phyloP scores from a whole-genome alignment of 2,113 vertebrate genomes.

The Ptilonorhynchus violaceus region DNA sequence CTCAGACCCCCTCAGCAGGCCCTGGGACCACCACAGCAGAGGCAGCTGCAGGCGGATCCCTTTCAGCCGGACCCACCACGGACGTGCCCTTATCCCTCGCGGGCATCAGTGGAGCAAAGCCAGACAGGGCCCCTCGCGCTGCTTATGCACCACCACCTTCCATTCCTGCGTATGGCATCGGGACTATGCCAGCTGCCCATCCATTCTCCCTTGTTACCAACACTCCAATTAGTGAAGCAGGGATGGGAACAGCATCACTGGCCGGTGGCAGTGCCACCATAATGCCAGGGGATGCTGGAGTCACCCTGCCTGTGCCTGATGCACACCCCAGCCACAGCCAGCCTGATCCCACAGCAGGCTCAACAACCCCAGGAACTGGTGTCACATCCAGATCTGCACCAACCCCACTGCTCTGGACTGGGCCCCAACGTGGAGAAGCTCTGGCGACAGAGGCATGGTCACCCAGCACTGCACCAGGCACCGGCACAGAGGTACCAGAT shows the following conservation, averaged over 20 bases:
- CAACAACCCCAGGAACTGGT: not conserved
- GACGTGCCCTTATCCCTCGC: rapidly evolving
- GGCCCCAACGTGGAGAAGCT: rapidly evolving
- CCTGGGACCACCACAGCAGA: not conserved
- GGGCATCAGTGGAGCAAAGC: not conserved
- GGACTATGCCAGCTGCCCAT: not conserved
- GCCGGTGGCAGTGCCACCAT: not conserved
- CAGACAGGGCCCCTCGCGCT: not conserved
- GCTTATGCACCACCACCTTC: not conserved
- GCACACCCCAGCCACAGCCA: not conserved
- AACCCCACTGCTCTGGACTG: rapidly evolving
- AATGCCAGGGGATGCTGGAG: rapidly evolving
- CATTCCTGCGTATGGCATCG: rapidly evolving
- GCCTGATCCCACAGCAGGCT: not conserved
- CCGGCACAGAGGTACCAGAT: not conserved
- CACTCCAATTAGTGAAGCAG: not conserved
- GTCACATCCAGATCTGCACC: not conserved
- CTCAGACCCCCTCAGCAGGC: not conserved
- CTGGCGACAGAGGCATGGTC: not conserved
- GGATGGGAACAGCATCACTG: not conserved
- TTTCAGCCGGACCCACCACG: not conserved
- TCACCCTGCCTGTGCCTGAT: not conserved
- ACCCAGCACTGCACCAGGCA: not conserved
- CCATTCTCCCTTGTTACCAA: not conserved
- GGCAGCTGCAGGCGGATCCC: rapidly evolving